Evolutionary conservation across 2,113 vertebrate genomes (phyloP), one percentile per base, ranked within the genome.

Genomic region (Otus sunia): DNA sequence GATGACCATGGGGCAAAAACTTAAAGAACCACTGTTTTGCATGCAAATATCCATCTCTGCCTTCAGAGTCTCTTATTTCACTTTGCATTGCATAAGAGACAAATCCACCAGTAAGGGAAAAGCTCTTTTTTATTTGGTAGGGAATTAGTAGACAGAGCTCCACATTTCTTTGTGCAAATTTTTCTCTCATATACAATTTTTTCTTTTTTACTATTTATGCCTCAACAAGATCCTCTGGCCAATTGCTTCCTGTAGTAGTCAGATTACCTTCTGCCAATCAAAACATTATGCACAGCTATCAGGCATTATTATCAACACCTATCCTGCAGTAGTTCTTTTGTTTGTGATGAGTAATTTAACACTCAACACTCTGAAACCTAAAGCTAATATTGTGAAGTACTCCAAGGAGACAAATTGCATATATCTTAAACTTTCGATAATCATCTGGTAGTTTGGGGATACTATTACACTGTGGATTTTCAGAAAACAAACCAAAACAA

Each of bases 281-380:
- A 96, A 96, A 96, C 74, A 94, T 53, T 82, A 49, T 29, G 9
- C 69, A 76, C 74, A 93, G 93, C 94, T 97, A 90, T 96, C 90
- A 89, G 96, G 90, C 93, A 96, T 96, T 96, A 94, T 91, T 92
- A 97, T 97, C 95, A 97, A 94, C 95, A 94, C 91, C 88, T 92
- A 85, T 94, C 69, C 88, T 37, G 86, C 49, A 94, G 94, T 78
- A 73, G 62, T 78, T 87, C 95, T 96, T 94, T 95, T 95, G 92
- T 89, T 68, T 82, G 69, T 58, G 86, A 91, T 95, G 96, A 96
- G 94, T 95, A 94, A 96, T 96, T 87, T 95, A 94, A 86, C 67
- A 89, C 89, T 95, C 95, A 96, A 66, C 91, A 76, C 68, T 71
- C 76, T 89, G 83, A 94, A 97, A 94, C 49, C 32, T 85, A 73